These are phyloP conservation scores for Rhingia campestris DNA, from an alignment of 2,888 invertebrate species.

Conservation along the genomic window DNA sequence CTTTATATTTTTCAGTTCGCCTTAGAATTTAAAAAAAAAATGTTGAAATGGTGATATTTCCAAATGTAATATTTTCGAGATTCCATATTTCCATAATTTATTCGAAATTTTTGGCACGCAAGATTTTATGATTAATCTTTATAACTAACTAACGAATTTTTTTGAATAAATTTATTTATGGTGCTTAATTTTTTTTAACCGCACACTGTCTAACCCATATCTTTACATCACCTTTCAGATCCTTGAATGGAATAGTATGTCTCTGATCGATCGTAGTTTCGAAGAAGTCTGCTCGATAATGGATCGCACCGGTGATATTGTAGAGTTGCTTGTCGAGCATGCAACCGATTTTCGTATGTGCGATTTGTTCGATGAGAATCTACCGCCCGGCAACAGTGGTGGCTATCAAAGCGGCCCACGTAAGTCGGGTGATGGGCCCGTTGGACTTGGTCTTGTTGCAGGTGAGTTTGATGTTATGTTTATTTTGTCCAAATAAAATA, in stretches of 20 bases:
- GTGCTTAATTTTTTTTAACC: not conserved
- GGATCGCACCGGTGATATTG: slow-evolving; percentile 93
- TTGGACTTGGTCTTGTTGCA: slow-evolving; percentile 82
- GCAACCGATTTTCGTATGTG: slow-evolving; percentile 89
- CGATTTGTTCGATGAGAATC: slow-evolving; percentile 88
- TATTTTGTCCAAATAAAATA: not conserved
- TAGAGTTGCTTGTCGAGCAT: slow-evolving; percentile 93
- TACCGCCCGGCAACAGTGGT: slow-evolving; percentile 83
- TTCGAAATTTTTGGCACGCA: no score
- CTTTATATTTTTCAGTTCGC: no score
- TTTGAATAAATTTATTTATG: not conserved
- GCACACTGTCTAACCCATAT: not conserved
- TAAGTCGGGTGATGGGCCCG: slow-evolving; percentile 82
- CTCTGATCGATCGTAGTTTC: slow-evolving; percentile 94
- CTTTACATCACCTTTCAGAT: slow-evolving; percentile 84
- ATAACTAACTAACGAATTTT: not conserved
- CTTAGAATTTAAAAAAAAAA: no score
- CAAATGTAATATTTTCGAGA: no score
- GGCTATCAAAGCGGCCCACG: slow-evolving; percentile 81
- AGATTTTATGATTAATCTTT: not conserved
- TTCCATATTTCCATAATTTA: no score
- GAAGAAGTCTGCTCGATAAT: slow-evolving; percentile 96
- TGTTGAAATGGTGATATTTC: no score
- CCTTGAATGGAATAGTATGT: slow-evolving; percentile 95
- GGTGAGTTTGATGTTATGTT: slow-evolving; percentile 78